Percentiles rank a stretch among this genome's conserved stretches.
These are phyloP conservation scores for Ceyx cyanopectus DNA, from an alignment of 2,113 vertebrate genomes.

Conservation along the genomic window DNA sequence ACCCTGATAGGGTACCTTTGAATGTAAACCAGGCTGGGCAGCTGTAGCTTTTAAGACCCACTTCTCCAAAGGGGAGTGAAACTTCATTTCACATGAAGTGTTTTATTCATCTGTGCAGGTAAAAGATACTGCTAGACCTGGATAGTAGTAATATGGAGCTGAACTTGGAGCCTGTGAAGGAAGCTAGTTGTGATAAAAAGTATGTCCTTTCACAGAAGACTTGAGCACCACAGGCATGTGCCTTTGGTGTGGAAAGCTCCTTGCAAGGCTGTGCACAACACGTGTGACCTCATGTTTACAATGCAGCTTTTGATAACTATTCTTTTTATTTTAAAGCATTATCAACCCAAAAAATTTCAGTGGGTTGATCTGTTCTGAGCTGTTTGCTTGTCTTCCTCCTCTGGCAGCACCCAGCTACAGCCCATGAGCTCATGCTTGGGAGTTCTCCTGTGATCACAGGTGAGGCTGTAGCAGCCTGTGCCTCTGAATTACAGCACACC, in stretches of 20 bases:
- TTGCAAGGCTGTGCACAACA: not conserved
- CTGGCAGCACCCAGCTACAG: not conserved
- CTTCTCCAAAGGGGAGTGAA: not conserved
- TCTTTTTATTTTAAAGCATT: not conserved
- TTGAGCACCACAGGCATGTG: not conserved
- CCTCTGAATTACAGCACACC: not conserved
- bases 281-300: not conserved
- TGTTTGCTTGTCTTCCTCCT: not conserved
- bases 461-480: accelerated
- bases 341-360: not conserved
- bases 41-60: not conserved
- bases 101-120: not conserved
- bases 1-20: not conserved
- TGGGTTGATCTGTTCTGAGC: not conserved
- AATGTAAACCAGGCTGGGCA: not conserved
- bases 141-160: not conserved
- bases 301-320: not conserved
- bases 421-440: not conserved
- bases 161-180: not conserved
- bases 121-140: not conserved
- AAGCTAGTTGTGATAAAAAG: not conserved
- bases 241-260: not conserved
- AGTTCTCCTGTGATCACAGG: not conserved
- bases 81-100: not conserved
- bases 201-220: not conserved